Evolutionary conservation across 92 coral and sea anemone genomes (phyloP), one percentile per base, ranked within the genome.

Genomic region (Parazoanthus darwini): DNA sequence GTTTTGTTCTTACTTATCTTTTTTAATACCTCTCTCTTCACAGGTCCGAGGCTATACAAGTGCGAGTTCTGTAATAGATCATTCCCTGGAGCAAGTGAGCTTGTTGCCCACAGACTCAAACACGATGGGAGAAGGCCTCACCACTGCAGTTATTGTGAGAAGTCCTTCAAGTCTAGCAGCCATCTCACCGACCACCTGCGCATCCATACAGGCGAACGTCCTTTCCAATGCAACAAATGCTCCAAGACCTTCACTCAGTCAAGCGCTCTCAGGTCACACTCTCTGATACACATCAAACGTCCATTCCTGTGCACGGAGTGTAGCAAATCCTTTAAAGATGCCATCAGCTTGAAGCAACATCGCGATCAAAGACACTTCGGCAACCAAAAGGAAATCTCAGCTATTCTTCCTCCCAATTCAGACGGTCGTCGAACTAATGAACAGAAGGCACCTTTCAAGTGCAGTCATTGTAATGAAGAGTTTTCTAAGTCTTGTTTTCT

Each of bases 171-270:
- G 46, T 82, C 77, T 59, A 82, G 50, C 11, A 82, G 86, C 54
- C 86, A 82, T n/a, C 86, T 82, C 18, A 68, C 77, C 16, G 86
- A 82, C 65, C 86, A 82, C 36, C 78, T 67, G n/a, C 86, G 86
- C 8, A 82, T 70, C 78, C 86, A 82, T 75, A 82, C 86, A n/a
- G 86, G 86, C 23, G 86, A 82, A 26, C 77, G 86, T 1, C 86
- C 86, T 4, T 82, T 82, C 63, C 59, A 46, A 20, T 82, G 86
- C 73, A 43, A 43, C 35, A 26, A 42, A 43, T 82, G 86, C 77
- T 42, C 39, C 78, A 82, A 82, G 39, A 67, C 77, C 6, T 82
- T 82, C 59, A 82, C 86, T 18, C 86, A 82, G 51, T 73, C 77
- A 46, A 82, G 86, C 73, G 86, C 86, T 18, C 50, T 67, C 18